Conservation (phyloP, 2,888 invertebrate species). For the Dryadula phaetusa region DNA sequence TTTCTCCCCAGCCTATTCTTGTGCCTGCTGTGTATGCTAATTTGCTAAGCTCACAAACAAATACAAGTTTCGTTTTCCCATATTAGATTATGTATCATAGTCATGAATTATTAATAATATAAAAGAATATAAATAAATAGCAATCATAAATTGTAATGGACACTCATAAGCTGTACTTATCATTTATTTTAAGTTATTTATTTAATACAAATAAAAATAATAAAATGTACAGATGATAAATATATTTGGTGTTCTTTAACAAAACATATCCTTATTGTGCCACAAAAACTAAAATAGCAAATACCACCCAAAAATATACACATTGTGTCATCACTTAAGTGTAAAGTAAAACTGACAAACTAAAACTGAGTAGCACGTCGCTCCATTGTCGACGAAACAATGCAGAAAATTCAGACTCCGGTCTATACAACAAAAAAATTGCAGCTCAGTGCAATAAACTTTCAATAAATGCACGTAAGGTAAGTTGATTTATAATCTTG, state of each 20-base stretch:
- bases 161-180: neutral
- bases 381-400: constrained; percentile 35
- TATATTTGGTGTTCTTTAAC: neutral
- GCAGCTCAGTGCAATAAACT: constrained; percentile 29
- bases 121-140: constrained; percentile 7
- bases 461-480: constrained; percentile 12
- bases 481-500: neutral
- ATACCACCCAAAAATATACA: neutral
- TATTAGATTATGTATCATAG: constrained; percentile 25
- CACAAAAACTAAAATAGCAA: constrained; percentile 5
- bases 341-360: constrained; percentile 42
- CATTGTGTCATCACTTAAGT: constrained; percentile 38
- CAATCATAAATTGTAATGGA: neutral
- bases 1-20: constrained; percentile 65
- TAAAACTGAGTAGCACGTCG: constrained; percentile 39
- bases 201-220: too few relatives aligned
- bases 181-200: too few relatives aligned
- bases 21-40: constrained; percentile 78
- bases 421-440: constrained; percentile 30
- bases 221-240: neutral
- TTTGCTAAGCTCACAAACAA: constrained; percentile 74
- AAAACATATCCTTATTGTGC: neutral
- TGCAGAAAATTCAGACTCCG: constrained; percentile 29
- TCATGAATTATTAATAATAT: constrained; percentile 21
- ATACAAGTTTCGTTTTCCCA: constrained; percentile 62